Conservation (phyloP, 2,888 invertebrate genomes). For the Empis livida region DNA sequence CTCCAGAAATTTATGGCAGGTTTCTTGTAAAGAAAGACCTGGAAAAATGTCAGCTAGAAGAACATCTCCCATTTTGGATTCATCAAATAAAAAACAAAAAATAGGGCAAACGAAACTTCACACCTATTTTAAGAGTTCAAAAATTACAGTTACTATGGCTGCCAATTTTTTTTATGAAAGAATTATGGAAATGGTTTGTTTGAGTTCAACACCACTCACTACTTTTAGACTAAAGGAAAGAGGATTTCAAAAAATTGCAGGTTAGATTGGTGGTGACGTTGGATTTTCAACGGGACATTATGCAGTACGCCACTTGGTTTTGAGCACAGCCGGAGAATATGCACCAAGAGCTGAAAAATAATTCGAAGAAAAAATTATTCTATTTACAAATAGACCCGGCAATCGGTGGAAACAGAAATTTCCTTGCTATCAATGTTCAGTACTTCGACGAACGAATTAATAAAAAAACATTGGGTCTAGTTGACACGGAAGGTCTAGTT, state of each 20-base stretch:
- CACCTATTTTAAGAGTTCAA: not conserved
- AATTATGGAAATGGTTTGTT: constrained; percentile 1
- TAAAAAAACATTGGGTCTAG: not conserved
- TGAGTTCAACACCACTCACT: constrained; percentile 2
- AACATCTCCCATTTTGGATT: not conserved
- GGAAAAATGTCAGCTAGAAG: not conserved
- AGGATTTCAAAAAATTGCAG: constrained; percentile 2
- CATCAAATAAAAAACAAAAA: constrained; percentile 1
- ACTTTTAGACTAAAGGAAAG: constrained; percentile 1
- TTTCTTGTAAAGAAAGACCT: too few relatives aligned
- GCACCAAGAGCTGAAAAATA: not conserved
- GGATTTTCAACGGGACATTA: not conserved
- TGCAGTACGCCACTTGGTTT: not conserved
- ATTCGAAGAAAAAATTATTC: not conserved
- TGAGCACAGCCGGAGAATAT: not conserved
- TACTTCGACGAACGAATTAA: not conserved
- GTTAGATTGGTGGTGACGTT: not conserved
- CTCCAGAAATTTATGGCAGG: too few relatives aligned
- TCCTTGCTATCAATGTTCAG: not conserved
- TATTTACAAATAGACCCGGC: not conserved
- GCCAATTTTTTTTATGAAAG: constrained; percentile 1
- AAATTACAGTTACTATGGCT: constrained; percentile 1
- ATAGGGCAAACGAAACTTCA: not conserved
- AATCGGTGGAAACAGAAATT: not conserved
- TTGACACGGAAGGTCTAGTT: not conserved